These are phyloP conservation scores for Laticauda laticaudata DNA, from an alignment of 2,113 vertebrate genomes.

Conservation along the genomic window DNA sequence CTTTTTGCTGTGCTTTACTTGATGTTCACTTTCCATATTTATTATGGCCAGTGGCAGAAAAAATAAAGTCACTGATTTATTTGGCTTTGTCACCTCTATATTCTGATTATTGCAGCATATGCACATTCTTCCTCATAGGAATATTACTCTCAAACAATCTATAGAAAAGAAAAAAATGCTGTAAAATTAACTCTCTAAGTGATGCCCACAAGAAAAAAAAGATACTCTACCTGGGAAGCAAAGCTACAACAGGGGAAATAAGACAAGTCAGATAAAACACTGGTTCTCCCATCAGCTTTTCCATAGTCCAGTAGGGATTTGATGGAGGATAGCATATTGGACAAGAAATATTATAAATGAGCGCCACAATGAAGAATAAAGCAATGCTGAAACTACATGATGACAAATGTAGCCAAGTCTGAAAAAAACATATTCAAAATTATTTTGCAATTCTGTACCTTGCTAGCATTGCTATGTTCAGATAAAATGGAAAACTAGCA, in stretches of 20 bases:
- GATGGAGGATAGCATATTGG: conserved; percentile 90
- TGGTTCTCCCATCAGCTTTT: conserved; percentile 85
- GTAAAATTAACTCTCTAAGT: background rate
- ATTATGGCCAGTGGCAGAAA: background rate
- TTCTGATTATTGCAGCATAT: conserved; percentile 3
- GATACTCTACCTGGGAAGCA: conserved; percentile 86
- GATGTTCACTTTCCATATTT: background rate
- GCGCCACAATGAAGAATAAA: conserved; percentile 87
- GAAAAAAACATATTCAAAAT: conserved; percentile 29
- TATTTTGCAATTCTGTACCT: background rate
- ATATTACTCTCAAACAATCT: background rate
- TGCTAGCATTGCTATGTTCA: background rate
- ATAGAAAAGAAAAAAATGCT: background rate
- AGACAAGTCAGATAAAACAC: conserved; percentile 89
- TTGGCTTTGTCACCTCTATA: background rate
- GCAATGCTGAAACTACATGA: conserved; percentile 85
- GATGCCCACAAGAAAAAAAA: background rate
- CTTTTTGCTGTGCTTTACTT: conserved; percentile 2
- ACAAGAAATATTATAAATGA: conserved; percentile 90
- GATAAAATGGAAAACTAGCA: background rate
- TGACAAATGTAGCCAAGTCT: conserved; percentile 96
- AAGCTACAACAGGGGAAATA: conserved; percentile 81
- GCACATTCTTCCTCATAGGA: background rate
- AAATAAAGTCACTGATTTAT: background rate
- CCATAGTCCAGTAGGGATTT: conserved; percentile 95